Evolutionary conservation across 2,797 vertebrate species (phyloP).

Genomic region (Enteromius mattozi): DNA sequence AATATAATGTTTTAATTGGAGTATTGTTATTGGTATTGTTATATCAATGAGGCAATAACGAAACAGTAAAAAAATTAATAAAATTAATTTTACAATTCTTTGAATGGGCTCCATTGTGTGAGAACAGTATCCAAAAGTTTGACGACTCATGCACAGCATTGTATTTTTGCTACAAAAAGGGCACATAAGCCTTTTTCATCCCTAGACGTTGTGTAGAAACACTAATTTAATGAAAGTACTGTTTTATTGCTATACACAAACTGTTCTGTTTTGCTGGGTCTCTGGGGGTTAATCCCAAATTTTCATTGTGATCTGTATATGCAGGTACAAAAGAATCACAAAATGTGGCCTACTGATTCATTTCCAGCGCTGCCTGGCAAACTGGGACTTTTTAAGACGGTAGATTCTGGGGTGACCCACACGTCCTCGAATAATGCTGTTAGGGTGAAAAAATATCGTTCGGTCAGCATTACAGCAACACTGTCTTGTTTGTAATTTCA

Average conservation of each 20-base stretch:
- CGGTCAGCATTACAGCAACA: conserved; percentile 14
- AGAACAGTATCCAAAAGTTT: not conserved
- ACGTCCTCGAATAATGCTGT: conserved; percentile 69
- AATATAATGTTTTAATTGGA: not conserved
- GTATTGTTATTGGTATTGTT: not conserved
- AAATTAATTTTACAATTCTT: not conserved
- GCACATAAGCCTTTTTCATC: not conserved
- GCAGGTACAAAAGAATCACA: not conserved
- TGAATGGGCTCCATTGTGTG: not conserved
- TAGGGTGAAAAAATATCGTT: conserved; percentile 23
- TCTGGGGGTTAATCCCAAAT: not conserved
- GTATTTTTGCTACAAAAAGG: not conserved
- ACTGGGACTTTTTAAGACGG: conserved; percentile 33
- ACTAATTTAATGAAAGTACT: not conserved
- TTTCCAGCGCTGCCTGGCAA: not conserved
- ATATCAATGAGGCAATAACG: not conserved
- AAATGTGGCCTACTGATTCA: conserved; percentile 50
- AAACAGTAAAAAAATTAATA: not conserved
- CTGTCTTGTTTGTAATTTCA: conserved; percentile 44
- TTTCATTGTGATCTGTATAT: not conserved
- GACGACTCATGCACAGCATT: not conserved
- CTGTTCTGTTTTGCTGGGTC: not conserved
- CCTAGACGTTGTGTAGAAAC: not conserved
- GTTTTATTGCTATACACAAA: not conserved
- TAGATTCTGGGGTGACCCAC: conserved; percentile 62